Evolutionary conservation across 1,140 invertebrate species (phyloP), one percentile per base, ranked within the genome.

Genomic region (Vollenhovia emeryi): DNA sequence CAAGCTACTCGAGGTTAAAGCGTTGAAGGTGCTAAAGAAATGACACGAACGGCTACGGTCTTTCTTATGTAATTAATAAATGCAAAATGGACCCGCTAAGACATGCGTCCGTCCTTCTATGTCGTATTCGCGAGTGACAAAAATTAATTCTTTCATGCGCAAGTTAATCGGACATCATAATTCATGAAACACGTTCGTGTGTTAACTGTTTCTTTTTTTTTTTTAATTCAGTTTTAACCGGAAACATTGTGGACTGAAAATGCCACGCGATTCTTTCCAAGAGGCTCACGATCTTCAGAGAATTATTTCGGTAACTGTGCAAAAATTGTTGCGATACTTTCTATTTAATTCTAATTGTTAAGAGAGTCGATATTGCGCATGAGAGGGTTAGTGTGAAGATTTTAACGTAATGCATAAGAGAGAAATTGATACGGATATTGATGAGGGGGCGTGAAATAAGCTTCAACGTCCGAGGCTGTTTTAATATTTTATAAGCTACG

Each of bases 81-180:
- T 69, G 13, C 40, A 78, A 78, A 64, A 55, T 68, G 76, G 62
- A 80, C 48, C 50, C 62, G 76, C 48, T 80, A 68, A 80, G 64
- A 57, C 33, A 80, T 24, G 66, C 50, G 78, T 82, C 66, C 78
- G 78, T 82, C 78, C 78, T 82, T 59, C 78, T 71, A 71, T 30
- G 78, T 57, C 27, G 24, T 71, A 82, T 36, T 68, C 33, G 33
- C 33, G 48, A 82, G 73, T 15, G n/a, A 59, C 30, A 69, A 27
- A 27, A 57, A 82, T 82, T 82, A 71, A 57, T 59, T 71, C 78
- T 82, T 57, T 82, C 78, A 73, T 57, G 78, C 66, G 78, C 50
- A 59, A 57, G 33, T 57, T 27, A 40, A 40, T 75, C 36, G 6
- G 8, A 59, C 5, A 15, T 27, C 9, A 43, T 13, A 66, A 4